A percentile compares a stretch with the other conserved stretches of the same genome.
Conservation (phyloP, 2,113 vertebrate genomes). For the Arothron firmamentum region DNA sequence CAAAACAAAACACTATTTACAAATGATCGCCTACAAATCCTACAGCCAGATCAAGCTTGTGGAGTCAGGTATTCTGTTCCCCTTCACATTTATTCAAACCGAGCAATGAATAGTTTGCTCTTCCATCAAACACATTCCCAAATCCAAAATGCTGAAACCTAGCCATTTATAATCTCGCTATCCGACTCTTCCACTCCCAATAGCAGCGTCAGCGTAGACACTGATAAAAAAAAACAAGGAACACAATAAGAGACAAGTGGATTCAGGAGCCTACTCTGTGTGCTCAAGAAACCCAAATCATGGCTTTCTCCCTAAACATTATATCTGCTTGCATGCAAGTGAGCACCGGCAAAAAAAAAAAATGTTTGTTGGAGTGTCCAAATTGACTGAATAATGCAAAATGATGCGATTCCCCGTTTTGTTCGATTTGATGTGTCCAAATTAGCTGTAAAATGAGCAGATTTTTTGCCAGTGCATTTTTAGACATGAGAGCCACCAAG, state of each 20-base stretch:
- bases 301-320: slow-evolving; percentile 44
- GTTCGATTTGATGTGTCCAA: background rate
- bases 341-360: background rate
- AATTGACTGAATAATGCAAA: background rate
- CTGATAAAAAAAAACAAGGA: background rate
- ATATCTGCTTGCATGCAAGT: background rate
- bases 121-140: slow-evolving; percentile 7
- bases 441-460: background rate
- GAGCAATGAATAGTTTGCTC: background rate
- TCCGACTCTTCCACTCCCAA: background rate
- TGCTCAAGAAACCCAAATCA: slow-evolving; percentile 24
- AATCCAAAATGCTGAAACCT: slow-evolving; percentile 4
- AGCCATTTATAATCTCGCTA: background rate
- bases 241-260: background rate
- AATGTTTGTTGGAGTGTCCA: background rate
- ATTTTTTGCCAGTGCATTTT: background rate
- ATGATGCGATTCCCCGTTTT: background rate
- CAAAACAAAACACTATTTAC: slow-evolving; percentile 54
- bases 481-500: slow-evolving; percentile 1
- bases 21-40: slow-evolving; percentile 30
- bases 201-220: too few relatives aligned
- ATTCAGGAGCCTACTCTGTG: slow-evolving; percentile 10
- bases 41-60: slow-evolving; percentile 27
- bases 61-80: background rate
- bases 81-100: slow-evolving; percentile 24